A percentile compares a stretch with the other conserved stretches of the same genome.
These are phyloP conservation scores for Oscheius sp. DNA, from an alignment of 2,888 invertebrate genomes.

Conservation along the genomic window DNA sequence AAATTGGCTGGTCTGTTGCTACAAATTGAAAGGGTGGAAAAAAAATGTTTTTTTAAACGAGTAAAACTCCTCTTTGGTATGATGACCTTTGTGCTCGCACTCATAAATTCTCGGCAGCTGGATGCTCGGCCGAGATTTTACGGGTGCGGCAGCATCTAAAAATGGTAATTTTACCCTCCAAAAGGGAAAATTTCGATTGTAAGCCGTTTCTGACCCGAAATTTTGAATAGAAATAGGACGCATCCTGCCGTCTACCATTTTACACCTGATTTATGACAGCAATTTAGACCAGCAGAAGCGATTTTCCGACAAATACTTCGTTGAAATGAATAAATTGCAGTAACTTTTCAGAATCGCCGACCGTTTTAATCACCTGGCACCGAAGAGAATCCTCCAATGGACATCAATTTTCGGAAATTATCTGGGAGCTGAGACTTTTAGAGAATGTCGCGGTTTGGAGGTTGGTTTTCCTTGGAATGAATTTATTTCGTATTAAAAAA, in stretches of 20 bases:
- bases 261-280: not conserved
- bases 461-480: constrained; percentile 32
- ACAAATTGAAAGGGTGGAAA: too few species aligned
- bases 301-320: not conserved
- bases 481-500: not conserved
- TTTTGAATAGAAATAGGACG: too few species aligned
- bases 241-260: not conserved
- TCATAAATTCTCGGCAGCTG: too few species aligned
- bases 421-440: constrained; percentile 16
- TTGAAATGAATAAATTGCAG: not conserved
- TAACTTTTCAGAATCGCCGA: constrained; percentile 49
- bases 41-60: too few species aligned
- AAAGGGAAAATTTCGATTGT: too few species aligned
- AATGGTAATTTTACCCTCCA: too few species aligned
- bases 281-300: not conserved
- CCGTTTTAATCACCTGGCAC: constrained; percentile 53
- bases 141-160: too few species aligned
- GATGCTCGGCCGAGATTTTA: too few species aligned
- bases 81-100: too few species aligned
- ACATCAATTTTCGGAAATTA: constrained; percentile 60
- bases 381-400: constrained; percentile 66
- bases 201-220: too few species aligned
- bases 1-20: too few species aligned
- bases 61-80: too few species aligned
- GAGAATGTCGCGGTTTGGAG: constrained; percentile 55